Base-by-base conservation (phyloP, 2,797 vertebrate species). In the Vultur gryphus region DNA sequence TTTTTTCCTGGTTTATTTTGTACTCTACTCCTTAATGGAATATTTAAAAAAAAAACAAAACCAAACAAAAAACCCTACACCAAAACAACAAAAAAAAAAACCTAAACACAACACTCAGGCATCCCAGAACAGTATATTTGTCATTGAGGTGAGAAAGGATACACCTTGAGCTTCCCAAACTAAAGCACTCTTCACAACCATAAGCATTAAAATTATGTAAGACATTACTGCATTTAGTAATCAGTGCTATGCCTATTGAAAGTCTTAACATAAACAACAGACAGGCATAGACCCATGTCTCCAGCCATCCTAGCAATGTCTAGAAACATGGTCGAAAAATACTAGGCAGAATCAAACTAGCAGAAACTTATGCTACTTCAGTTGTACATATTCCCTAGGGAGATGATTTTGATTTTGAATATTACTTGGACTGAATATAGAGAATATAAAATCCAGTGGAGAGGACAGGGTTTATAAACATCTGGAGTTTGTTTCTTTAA, bases 211-310 rank as follows among this genome's bases (percentile, higher is more conserved):
- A 76, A 49, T 48, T 19, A 31, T 1, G 2, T 17, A 55, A 43
- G 12, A 9, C 71, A 26, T 37, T 5, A 15, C 16, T 33, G 3
- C 7, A 16, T 21, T 61, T 44, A 65, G 2, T 3, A 61, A 1
- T 10, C 37, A 79, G 7, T 49, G 10, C 4, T 59, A 11, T 37
- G 7, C 18, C 61, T 24, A 21, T 10, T 39, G 25, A 13, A 23
- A 15, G 7, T 4, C 17, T 81, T 54, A n/a, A 26, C 14, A 15
- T 2, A 16, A 62, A 31, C 13, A 41, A 18, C 33, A 43, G 24
- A 15, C 15, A 71, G n/a, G 7, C 2, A 1, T 0, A 70, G 25
- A 41, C 6, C 13, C 14, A 11, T 7, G 7, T 10, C 39, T 83
- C 58, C 75, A 85, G 41, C 2, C 10, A 33, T 20, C 9, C 17